Base-by-base conservation (phyloP, 2,113 vertebrate species). In the Paradoxurus hermaphroditus region DNA sequence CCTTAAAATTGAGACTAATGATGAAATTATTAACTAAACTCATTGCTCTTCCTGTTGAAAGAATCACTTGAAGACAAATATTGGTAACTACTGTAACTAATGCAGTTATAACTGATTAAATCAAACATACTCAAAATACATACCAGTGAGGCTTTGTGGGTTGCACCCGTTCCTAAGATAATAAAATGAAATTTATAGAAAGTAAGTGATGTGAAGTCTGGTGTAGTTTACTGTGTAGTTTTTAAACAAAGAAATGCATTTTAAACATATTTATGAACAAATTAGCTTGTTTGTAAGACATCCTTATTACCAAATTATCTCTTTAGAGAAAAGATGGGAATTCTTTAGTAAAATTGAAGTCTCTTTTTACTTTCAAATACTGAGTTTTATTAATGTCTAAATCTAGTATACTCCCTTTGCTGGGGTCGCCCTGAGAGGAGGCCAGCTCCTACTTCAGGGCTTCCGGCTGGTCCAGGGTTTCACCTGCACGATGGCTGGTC, bases 41-140 rank as follows among this genome's bases (percentile, higher is more conserved):
- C 98, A 98, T 98, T 89, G 89, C 98, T 98, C 98, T 98, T 98
- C 97, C 91, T 96, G 34, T 98, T 97, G 72, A 93, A 97, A 97
- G 94, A 98, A 98, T 98, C 98, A 98, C 97, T 97, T 96, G 95
- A 98, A 98, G 98, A 99, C 98, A 98, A 98, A 99, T 99, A 98
- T 98, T 98, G 98, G 97, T 97, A 98, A 98, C 97, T 97, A 96
- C 97, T 98, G 97, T 99, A 98, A 98, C 98, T 99, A 99, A 99
- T 99, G 97, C 97, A 98, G 98, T 99, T 98, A 98, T 98, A 98
- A 98, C 98, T 97, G 97, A 98, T 97, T 98, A 99, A 98, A 99
- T 99, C 98, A 98, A 98, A 98, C 92, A 91, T 98, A 98, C 98
- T 99, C 98, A 98, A 98, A 98, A 97, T 98, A 97, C 90, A 96